phyloP scores from a whole-genome alignment of 2,797 vertebrate genomes.

The Centropyge bicolor region DNA sequence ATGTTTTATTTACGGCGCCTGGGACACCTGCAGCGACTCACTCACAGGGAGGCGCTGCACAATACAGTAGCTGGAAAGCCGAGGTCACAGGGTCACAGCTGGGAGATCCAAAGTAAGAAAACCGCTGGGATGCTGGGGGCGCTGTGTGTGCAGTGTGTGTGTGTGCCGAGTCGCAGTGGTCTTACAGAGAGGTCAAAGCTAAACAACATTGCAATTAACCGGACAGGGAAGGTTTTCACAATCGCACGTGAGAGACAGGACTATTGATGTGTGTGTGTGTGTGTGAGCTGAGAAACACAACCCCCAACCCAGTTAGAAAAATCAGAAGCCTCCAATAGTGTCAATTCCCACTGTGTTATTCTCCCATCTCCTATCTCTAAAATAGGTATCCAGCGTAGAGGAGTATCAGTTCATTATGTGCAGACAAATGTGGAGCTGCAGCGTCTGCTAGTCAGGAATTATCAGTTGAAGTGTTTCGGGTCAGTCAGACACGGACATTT shows the following conservation, averaged over 20 bases:
- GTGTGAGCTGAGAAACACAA: neutral
- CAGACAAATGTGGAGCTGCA: constrained; percentile 2
- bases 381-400: neutral
- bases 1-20: constrained; percentile 77
- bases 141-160: constrained; percentile 12
- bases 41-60: constrained; percentile 49
- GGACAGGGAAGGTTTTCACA: constrained; percentile 6
- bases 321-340: neutral
- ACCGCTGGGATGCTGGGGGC: constrained; percentile 31
- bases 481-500: constrained; percentile 52
- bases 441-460: constrained; percentile 18
- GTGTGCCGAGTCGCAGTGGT: constrained; percentile 24
- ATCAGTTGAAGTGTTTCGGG: constrained; percentile 43
- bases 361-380: neutral
- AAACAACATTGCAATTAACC: constrained; percentile 55
- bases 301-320: neutral
- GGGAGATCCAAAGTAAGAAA: constrained; percentile 45
- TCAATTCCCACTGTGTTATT: constrained; percentile 2
- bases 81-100: constrained; percentile 62
- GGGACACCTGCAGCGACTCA: constrained; percentile 68
- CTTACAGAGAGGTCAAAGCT: constrained; percentile 37
- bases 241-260: constrained; percentile 6
- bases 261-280: neutral
- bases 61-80: constrained; percentile 52
- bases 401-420: constrained; percentile 20